Percentiles rank a stretch among this genome's conserved stretches.
Conservation (phyloP, 1,140 invertebrate genomes). For the Drosophila melanogaster region DNA sequence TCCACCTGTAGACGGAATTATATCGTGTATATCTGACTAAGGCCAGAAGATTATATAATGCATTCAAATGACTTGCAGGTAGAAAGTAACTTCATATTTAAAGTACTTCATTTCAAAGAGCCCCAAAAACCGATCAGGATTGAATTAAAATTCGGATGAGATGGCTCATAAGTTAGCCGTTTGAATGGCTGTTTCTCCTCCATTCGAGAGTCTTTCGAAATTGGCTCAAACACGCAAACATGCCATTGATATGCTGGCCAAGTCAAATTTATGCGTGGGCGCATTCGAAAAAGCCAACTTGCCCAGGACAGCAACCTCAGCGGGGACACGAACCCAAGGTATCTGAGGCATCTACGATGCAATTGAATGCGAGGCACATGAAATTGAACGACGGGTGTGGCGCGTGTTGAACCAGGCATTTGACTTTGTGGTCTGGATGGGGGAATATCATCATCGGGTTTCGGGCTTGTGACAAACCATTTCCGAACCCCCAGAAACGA, state of each 20-base stretch:
- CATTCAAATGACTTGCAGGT: neutral
- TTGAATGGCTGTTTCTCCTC: conserved; percentile 11
- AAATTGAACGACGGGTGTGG: conserved; percentile 32
- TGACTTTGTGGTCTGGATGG: no score
- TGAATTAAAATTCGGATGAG: neutral
- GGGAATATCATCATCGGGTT: neutral
- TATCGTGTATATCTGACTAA: no score
- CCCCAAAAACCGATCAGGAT: neutral
- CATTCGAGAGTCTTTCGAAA: conserved; percentile 33
- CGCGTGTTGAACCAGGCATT: neutral
- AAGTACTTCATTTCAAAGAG: no score
- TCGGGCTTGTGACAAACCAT: conserved; percentile 22
- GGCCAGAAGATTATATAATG: neutral
- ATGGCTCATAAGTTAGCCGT: conserved; percentile 14
- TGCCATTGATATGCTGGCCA: conserved; percentile 23
- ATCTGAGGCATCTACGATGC: conserved; percentile 22
- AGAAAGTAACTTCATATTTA: no score
- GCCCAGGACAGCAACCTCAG: conserved; percentile 34
- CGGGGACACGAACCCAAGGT: conserved; percentile 3
- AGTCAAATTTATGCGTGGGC: conserved; percentile 25
- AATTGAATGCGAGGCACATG: conserved; percentile 37
- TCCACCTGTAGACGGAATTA: neutral
- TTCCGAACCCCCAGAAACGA: conserved; percentile 15
- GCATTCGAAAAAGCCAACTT: conserved; percentile 17
- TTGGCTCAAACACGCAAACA: neutral